Evolutionary conservation across 37 sponge, comb jelly and placozoan species (phyloP).

Genomic region (Diacarnus erythraeanus): DNA sequence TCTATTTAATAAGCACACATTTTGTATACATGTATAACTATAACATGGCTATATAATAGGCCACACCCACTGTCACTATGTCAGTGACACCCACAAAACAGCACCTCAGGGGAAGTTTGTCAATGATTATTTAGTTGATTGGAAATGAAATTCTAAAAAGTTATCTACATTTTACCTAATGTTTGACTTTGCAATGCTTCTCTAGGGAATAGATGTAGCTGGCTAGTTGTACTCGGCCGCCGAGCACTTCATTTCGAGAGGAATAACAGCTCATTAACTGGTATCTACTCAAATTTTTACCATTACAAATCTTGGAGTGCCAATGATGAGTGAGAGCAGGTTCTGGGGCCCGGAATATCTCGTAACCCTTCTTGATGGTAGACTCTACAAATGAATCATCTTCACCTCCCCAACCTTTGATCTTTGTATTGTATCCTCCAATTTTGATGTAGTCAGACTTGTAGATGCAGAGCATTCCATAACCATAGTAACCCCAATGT

Average conservation of each 20-base stretch:
- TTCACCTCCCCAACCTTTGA: slow-evolving; percentile 74
- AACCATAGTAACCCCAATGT: slow-evolving; percentile 64
- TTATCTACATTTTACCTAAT: too few species aligned
- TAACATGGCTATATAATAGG: too few species aligned
- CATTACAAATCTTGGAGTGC: slow-evolving; percentile 45
- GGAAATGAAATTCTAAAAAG: too few species aligned
- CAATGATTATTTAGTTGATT: too few species aligned
- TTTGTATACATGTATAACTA: too few species aligned
- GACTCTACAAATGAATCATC: slow-evolving; percentile 46
- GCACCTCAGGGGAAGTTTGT: too few species aligned
- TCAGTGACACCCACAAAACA: too few species aligned
- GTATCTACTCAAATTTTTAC: neutral
- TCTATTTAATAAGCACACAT: too few species aligned
- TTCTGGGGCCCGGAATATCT: slow-evolving; percentile 54
- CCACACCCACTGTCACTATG: too few species aligned
- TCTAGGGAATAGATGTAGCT: slow-evolving; percentile 8
- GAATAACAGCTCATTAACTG: slow-evolving; percentile 34
- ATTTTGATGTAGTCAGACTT: slow-evolving; percentile 57
- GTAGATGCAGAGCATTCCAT: slow-evolving; percentile 73
- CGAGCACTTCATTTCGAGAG: slow-evolving; percentile 38
- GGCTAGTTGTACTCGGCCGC: slow-evolving; percentile 47
- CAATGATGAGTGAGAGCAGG: slow-evolving; percentile 56
- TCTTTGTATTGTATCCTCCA: slow-evolving; percentile 53
- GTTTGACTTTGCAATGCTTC: neutral
- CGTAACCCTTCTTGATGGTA: slow-evolving; percentile 28